These are phyloP conservation scores for Bombylius major DNA, from an alignment of 2,888 invertebrate genomes.

Conservation along the genomic window DNA sequence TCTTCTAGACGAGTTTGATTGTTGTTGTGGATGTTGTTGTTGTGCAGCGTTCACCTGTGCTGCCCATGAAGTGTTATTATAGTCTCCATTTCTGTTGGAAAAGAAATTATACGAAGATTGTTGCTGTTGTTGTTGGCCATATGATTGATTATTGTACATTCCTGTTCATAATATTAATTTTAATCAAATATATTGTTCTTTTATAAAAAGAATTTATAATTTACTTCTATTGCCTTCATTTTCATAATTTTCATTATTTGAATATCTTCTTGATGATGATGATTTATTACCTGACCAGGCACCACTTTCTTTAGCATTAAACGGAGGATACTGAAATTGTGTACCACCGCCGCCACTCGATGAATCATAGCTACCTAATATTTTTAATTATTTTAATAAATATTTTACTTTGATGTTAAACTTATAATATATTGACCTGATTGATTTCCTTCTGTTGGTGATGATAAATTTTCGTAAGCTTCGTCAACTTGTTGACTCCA, in stretches of 20 bases:
- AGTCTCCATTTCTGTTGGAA: slow-evolving; percentile 67
- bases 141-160: slow-evolving; percentile 39
- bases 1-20: slow-evolving; percentile 34
- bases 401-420: slow-evolving; percentile 12
- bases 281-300: slow-evolving; percentile 56
- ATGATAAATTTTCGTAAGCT: slow-evolving; percentile 31
- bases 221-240: slow-evolving; percentile 8
- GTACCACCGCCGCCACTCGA: slow-evolving; percentile 41
- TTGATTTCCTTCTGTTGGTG: slow-evolving; percentile 19
- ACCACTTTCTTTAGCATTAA: slow-evolving; percentile 66
- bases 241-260: slow-evolving; percentile 11
- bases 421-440: slow-evolving; percentile 8
- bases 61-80: slow-evolving; percentile 62
- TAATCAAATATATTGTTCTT: too few species aligned
- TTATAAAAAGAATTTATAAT: background rate
- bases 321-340: slow-evolving; percentile 83
- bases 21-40: slow-evolving; percentile 28
- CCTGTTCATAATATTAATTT: slow-evolving; percentile 1
- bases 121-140: slow-evolving; percentile 46
- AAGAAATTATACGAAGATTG: slow-evolving; percentile 59
- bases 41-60: slow-evolving; percentile 46
- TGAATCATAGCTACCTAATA: slow-evolving; percentile 54
- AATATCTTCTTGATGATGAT: slow-evolving; percentile 4
- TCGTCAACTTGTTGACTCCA: slow-evolving; percentile 37
- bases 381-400: slow-evolving; percentile 23